A percentile compares a stretch with the other conserved stretches of the same genome.
These are phyloP conservation scores for Prosopocoilus inquinatus DNA, from an alignment of 2,888 invertebrate genomes.

Conservation along the genomic window DNA sequence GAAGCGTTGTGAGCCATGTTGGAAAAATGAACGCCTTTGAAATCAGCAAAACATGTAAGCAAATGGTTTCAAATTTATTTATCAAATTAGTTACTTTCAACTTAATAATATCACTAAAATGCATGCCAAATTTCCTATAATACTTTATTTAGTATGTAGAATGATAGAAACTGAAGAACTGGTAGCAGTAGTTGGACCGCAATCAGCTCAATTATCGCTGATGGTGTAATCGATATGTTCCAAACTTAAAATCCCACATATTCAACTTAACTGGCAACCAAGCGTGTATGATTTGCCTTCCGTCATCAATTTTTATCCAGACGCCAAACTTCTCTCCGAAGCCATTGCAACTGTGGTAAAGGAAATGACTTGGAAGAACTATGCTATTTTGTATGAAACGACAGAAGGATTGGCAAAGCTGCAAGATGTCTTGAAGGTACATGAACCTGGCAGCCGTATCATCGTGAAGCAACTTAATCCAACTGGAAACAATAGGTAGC, in stretches of 20 bases:
- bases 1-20: too few species aligned
- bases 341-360: slow-evolving; percentile 67
- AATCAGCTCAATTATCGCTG: slow-evolving; percentile 60
- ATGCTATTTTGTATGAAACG: slow-evolving; percentile 76
- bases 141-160: slow-evolving; percentile 22
- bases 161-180: slow-evolving; percentile 56
- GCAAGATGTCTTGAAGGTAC: slow-evolving; percentile 74
- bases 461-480: slow-evolving; percentile 61
- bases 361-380: slow-evolving; percentile 72
- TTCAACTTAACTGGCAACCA: slow-evolving; percentile 73
- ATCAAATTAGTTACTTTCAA: too few species aligned
- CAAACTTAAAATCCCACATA: slow-evolving; percentile 80
- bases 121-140: too few species aligned
- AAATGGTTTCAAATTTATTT: too few species aligned
- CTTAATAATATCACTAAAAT: too few species aligned
- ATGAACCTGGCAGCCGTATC: slow-evolving; percentile 61
- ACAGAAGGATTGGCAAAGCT: slow-evolving; percentile 72
- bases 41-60: too few species aligned
- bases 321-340: slow-evolving; percentile 63
- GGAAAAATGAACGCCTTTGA: too few species aligned
- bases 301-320: slow-evolving; percentile 68
- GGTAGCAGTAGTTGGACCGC: slow-evolving; percentile 81
- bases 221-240: slow-evolving; percentile 84
- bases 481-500: slow-evolving; percentile 36
- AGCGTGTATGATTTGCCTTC: slow-evolving; percentile 25